phyloP scores from a whole-genome alignment of 2,113 vertebrate genomes.

The Gadus macrocephalus region DNA sequence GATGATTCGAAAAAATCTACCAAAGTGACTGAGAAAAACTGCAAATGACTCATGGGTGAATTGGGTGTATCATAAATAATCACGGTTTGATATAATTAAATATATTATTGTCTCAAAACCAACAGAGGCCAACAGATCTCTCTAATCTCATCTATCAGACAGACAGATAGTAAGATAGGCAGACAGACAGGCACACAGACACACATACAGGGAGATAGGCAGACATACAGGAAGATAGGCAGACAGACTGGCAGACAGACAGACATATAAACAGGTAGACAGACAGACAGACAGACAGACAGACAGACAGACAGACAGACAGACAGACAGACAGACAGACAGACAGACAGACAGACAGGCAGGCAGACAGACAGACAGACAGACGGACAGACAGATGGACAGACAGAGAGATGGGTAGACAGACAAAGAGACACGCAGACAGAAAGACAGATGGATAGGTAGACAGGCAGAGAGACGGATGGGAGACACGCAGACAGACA shows the following conservation, averaged over 20 bases:
- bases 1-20: too few relatives aligned
- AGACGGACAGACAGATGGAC: neutral
- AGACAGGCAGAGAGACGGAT: neutral
- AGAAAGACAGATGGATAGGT: neutral
- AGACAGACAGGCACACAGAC: neutral
- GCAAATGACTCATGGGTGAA: too few relatives aligned
- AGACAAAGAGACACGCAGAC: too few relatives aligned
- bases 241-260: constrained; percentile 45
- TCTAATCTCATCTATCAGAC: too few relatives aligned
- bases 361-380: too few relatives aligned
- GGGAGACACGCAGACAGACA: neutral
- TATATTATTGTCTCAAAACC: too few relatives aligned
- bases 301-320: neutral
- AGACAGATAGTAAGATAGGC: neutral
- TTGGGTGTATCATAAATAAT: too few relatives aligned
- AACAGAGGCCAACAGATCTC: too few relatives aligned
- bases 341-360: too few relatives aligned
- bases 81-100: too few relatives aligned
- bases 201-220: neutral
- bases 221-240: constrained; percentile 1
- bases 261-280: constrained; percentile 8
- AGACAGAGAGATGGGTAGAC: neutral
- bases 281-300: neutral
- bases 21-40: too few relatives aligned
- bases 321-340: neutral